Conservation (phyloP, 1,140 invertebrate species). For the Drosophila oshimai region DNA sequence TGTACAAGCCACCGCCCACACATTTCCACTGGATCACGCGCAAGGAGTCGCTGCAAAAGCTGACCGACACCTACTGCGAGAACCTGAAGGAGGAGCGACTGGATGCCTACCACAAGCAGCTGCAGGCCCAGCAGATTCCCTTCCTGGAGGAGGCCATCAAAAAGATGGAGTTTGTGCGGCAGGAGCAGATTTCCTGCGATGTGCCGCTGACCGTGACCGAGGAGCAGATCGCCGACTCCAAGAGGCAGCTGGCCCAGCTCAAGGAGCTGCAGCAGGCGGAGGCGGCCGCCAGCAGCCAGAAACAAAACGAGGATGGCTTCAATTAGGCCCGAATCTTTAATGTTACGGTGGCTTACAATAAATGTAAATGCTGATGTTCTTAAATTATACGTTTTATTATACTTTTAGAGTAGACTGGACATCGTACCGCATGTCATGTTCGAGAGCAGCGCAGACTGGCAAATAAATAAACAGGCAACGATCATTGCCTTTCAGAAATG, state of each 20-base stretch:
- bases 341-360: slow-evolving; percentile 26
- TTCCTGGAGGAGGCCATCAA: slow-evolving; percentile 87
- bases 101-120: slow-evolving; percentile 85
- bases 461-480: slow-evolving; percentile 58
- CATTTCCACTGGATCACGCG: slow-evolving; percentile 85
- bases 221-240: slow-evolving; percentile 86
- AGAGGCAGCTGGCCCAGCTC: slow-evolving; percentile 84
- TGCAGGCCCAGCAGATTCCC: slow-evolving; percentile 87
- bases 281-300: slow-evolving; percentile 23
- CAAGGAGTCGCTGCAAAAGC: slow-evolving; percentile 86
- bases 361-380: slow-evolving; percentile 46
- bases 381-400: slow-evolving; percentile 66
- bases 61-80: slow-evolving; percentile 87
- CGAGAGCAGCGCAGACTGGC: slow-evolving; percentile 31
- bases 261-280: slow-evolving; percentile 48
- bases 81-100: slow-evolving; percentile 87
- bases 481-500: slow-evolving; percentile 4
- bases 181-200: slow-evolving; percentile 88
- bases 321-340: slow-evolving; percentile 34
- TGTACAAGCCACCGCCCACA: slow-evolving; percentile 87
- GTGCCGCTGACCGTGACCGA: slow-evolving; percentile 86
- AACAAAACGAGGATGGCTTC: slow-evolving; percentile 58
- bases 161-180: slow-evolving; percentile 87
- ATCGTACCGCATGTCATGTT: slow-evolving; percentile 48
- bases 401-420: slow-evolving; percentile 31